Base-by-base conservation (phyloP, 2,888 invertebrate species). In the Limnephilus rhombicus region DNA sequence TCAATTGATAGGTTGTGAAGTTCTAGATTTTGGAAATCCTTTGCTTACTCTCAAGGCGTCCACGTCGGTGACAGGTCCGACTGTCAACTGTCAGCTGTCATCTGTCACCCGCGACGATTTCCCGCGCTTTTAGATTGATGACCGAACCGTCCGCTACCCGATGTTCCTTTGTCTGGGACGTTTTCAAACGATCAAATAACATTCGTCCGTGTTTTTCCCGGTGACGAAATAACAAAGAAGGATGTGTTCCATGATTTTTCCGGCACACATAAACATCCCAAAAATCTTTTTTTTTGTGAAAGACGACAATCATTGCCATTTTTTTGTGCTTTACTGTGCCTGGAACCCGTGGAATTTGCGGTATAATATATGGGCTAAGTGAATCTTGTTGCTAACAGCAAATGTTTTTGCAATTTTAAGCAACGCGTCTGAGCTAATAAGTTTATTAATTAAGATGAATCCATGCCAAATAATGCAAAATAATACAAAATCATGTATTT, bases 71-170 rank as follows among this genome's bases (percentile, higher is more conserved):
- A 91, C 92, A 90, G 90, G 93, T 93, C 93, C 92, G 86, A 93
- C 93, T 93, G 93, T 93, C 93, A 92, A 90, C 92, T 91, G 92
- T 92, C 93, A 93, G 87, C 87, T 88, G 93, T 91, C 93, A 92
- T 15, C 83, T 37, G 83, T 37, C 68, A 68, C 68, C 80, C 82
- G 80, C 85, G 80, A 89, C 92, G 93, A 93, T 93, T 93, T 92
- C 92, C 92, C 92, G 80, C 87, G 83, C 89, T 49, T n/a, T 41
- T 91, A 93, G 93, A 93, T 93, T 93, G 93, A 93, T 93, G 93
- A 92, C 92, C 92, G 18, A 45, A 80, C 41, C 90, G 86, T 80
- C 87, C 87, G 87, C 53, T 53, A 31, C 53, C 81, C 90, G 90
- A 31, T 49, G 90, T 83, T 90, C 81, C 83, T 90, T 90, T 90